Evolutionary conservation across 2,797 vertebrate species (phyloP), one percentile per base, ranked within the genome.

Genomic region (Lutjanus campechanus): DNA sequence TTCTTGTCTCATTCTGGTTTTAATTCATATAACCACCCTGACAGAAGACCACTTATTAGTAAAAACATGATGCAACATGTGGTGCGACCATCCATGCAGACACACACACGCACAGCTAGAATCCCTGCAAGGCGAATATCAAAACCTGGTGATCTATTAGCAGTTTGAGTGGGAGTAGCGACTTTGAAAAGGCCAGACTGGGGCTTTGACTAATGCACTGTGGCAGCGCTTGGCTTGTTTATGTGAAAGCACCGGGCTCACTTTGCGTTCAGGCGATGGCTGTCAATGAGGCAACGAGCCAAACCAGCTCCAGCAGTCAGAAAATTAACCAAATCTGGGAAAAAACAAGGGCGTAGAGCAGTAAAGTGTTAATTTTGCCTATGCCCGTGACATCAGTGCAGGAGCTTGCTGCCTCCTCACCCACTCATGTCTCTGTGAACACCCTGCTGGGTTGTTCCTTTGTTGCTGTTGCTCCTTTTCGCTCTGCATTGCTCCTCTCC

Each of bases 111-210:
- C 68, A 47, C 64, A 55, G 36, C 60, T 69, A 79, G 76, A 60
- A 77, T 77, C 79, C 89, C 89, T 73, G 83, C 83, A 11, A 76
- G 87, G 89, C 56, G 16, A 72, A 86, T 89, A 89, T 90, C 84
- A 93, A 79, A 90, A 88, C 84, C 82, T 82, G 77, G 76, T 41
- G 77, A 85, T 92, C 85, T 81, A 88, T 92, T 89, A 88, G 89
- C 85, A 88, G 91, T 88, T 87, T 46, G 89, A 89, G 91, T 92
- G 92, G 83, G 90, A 88, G 91, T 79, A 85, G 82, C 7, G 54
- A 82, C 87, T 88, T 89, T 88, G 88, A 90, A 95, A 93, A 94
- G 92, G 91, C 90, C 92, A 94, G 82, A 76, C 87, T 67, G 56
- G 77, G 81, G 85, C 75, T 89, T 88, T 90, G 92, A 94, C 89